Base-by-base conservation (phyloP, 2,888 invertebrate species). In the Cybosia mesomella region DNA sequence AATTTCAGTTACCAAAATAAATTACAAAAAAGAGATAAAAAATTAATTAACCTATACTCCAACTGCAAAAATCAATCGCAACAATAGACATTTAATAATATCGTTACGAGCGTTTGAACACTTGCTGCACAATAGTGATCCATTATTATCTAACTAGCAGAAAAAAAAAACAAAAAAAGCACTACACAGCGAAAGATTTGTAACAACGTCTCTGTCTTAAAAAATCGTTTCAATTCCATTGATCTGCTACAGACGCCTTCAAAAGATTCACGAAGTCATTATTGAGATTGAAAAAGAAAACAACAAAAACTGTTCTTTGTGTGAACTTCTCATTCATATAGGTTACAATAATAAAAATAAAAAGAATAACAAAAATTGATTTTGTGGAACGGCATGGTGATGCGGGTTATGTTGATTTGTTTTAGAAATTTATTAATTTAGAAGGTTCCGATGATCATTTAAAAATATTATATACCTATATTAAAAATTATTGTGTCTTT, bases 211-310 rank as follows among this genome's bases (percentile, higher is more conserved):
- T 21, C 36, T 49, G 4, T 69, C 21, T 43, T 60, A 76, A 77
- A 76, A 76, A 71, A 66, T 66, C 32, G 55, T 53, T 73, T 79
- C 68, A 76, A 76, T 70, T 74, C 49, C 49, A 49, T 49, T 49
- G 49, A 49, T 49, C 49, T 49, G 49, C 8, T 70, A 76, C 76
- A 68, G 72, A 59, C 72, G 57, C 24, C 76, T 76, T 76, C 79
- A 70, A 62, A 58, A 66, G 72, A 58, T 78, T 69, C 57, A 69
- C 53, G 49, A 36, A 77, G 62, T 75, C 69, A 76, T 77, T 77
- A 76, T 72, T 43, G 24, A 58, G 22, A 49, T 67, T 70, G 79
- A 78, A 79, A 62, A 18, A 36, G 53, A 15, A 32, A 36, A 49
- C 8, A 21, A 53, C 49, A 49, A 49, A 49, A 49, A 49, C 49